Evolutionary conservation across 2,797 vertebrate genomes (phyloP).

Genomic region (Sitta carolinensis): DNA sequence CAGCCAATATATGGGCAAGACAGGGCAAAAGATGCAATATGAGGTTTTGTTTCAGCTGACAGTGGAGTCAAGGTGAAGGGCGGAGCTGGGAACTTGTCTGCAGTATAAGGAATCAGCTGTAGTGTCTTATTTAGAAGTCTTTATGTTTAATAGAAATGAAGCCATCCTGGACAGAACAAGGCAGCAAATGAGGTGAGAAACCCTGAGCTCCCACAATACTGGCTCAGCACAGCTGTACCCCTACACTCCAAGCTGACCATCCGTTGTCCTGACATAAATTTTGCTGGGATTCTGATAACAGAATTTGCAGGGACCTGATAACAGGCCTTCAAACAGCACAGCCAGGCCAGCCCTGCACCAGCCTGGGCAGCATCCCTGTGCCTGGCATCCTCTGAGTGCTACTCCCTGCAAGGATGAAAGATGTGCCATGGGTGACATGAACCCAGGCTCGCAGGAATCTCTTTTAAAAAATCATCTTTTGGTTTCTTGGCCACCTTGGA

Average conservation of each 20-base stretch:
- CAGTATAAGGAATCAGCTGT: not conserved
- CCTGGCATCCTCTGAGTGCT: not conserved
- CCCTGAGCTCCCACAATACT: not conserved
- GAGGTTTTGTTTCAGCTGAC: not conserved
- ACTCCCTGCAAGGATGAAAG: not conserved
- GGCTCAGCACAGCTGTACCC: not conserved
- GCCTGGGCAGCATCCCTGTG: not conserved
- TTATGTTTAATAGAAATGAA: not conserved
- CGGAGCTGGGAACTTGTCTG: not conserved
- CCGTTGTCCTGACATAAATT: not conserved
- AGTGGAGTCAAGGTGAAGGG: not conserved
- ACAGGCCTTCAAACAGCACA: not conserved
- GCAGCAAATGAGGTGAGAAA: not conserved
- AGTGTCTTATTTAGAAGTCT: not conserved
- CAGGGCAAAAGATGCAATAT: not conserved
- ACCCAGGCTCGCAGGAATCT: not conserved
- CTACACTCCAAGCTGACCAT: not conserved
- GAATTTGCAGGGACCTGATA: too few relatives aligned
- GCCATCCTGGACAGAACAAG: not conserved
- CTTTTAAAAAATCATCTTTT: not conserved
- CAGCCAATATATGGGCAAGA: not conserved
- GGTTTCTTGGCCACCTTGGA: not conserved
- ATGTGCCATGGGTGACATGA: fast-evolving
- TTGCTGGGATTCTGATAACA: not conserved
- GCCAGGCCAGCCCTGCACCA: not conserved